phyloP scores from a whole-genome alignment of 2,797 vertebrate species.

The Acanthis flammea region DNA sequence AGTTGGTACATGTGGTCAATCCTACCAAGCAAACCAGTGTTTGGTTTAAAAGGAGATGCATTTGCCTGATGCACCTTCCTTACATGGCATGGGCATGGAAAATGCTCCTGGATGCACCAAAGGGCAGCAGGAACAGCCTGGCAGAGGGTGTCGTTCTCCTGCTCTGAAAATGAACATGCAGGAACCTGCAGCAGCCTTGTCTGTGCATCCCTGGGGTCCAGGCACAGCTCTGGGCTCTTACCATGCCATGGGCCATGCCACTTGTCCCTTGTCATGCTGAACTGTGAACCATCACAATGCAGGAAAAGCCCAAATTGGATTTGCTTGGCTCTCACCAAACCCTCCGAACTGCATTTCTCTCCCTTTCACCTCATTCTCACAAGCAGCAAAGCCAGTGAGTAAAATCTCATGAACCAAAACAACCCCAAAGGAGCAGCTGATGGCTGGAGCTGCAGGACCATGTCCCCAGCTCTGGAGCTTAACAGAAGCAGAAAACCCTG shows the following conservation, averaged over 20 bases:
- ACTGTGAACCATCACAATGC: neutral
- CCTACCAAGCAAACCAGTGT: neutral
- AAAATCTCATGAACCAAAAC: neutral
- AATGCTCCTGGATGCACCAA: neutral
- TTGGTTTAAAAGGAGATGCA: neutral
- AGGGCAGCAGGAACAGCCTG: neutral
- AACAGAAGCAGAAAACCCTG: neutral
- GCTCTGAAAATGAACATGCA: neutral
- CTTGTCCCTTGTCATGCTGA: neutral
- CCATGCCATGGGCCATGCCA: neutral
- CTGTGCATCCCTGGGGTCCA: accelerated
- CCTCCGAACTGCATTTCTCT: neutral
- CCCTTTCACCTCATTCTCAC: neutral
- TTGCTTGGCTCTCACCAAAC: neutral
- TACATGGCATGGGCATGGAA: accelerated
- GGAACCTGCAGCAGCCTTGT: neutral
- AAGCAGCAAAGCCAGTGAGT: neutral
- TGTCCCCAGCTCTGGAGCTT: neutral
- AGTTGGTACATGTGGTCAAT: neutral
- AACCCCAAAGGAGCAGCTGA: neutral
- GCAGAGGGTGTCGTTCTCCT: accelerated
- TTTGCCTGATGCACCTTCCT: neutral
- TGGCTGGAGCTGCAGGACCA: neutral
- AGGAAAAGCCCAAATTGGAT: neutral
- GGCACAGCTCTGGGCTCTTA: neutral